A percentile compares a stretch with the other conserved stretches of the same genome.
phyloP scores from a whole-genome alignment of 2,888 invertebrate species.

The Dinocampus coccinellae region DNA sequence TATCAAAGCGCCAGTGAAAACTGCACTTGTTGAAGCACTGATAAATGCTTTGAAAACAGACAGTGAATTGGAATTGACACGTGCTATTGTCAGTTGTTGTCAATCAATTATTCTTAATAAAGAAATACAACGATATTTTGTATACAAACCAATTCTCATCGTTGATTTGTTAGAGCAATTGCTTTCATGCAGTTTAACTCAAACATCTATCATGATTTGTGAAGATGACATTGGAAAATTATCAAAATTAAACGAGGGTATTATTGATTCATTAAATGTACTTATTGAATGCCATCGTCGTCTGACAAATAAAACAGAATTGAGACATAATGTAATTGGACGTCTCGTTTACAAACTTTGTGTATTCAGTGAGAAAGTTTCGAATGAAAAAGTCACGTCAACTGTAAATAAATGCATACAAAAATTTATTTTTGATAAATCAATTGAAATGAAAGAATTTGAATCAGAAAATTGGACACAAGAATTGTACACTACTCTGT shows the following conservation, averaged over 20 bases:
- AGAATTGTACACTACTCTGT: background rate
- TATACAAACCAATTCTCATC: conserved; percentile 43
- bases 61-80: conserved; percentile 25
- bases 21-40: conserved; percentile 47
- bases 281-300: background rate
- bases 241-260: background rate
- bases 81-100: conserved; percentile 48
- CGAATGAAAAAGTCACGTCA: background rate
- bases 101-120: conserved; percentile 44
- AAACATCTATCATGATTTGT: background rate
- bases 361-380: background rate
- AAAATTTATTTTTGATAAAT: conserved; percentile 19
- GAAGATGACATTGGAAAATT: background rate
- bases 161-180: conserved; percentile 42
- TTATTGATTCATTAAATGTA: background rate
- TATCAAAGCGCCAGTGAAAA: conserved; percentile 43
- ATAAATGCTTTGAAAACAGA: conserved; percentile 42
- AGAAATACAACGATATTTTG: conserved; percentile 52
- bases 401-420: background rate
- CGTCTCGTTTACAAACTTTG: background rate
- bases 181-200: too few relatives aligned
- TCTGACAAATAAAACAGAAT: background rate
- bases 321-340: background rate
- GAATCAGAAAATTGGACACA: background rate
- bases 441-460: conserved; percentile 31